Base-by-base conservation (phyloP, 2,888 invertebrate species). In the Monopis laevigella region DNA sequence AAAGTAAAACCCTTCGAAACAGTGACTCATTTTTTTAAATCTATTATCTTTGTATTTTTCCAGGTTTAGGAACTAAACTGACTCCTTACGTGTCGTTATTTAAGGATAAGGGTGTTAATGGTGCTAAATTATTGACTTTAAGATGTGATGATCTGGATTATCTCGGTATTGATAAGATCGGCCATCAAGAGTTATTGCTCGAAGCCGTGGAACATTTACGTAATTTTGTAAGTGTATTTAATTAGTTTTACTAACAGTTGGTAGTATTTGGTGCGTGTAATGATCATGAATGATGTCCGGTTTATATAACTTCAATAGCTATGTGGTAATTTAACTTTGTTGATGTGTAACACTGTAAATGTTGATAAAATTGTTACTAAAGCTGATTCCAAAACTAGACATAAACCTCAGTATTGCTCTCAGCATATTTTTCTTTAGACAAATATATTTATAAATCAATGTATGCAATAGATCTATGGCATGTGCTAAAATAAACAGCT, bases 121-220 rank as follows among this genome's bases (percentile, higher is more conserved):
- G 96, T 5, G 83, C 88, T 52, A 88, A 90, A 56, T 82, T 98
- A 59, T 82, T 96, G 51, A 89, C 89, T 62, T 84, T 97, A 55
- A 87, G 93, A 44, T 89, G 93, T 39, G 92, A 94, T 62, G 95
- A 96, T 72, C 84, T 98, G 48, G 91, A 93, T 59, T 88, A 90
- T 62, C 83, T 97, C 41, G 93, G 94, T 14, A 88, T 98, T 58
- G 81, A 82, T 46, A 88, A 90, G 61, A 86, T 98, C 47, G 97
- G 97, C 7, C 96, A 97, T 65, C 96, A 97, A 67, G 96, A 96
- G 65, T 86, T 96, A 41, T 87, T 98, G 47, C 82, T 98, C 34
- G 96, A 96, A 68, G 96, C 95, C 39, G 92, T 97, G 10, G 94
- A 95, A 55, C 90, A 94, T 53, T 83, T 98, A 35, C 82, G 92